phyloP scores from a whole-genome alignment of 2,888 invertebrate species.

The Aspidiotus destructor region DNA sequence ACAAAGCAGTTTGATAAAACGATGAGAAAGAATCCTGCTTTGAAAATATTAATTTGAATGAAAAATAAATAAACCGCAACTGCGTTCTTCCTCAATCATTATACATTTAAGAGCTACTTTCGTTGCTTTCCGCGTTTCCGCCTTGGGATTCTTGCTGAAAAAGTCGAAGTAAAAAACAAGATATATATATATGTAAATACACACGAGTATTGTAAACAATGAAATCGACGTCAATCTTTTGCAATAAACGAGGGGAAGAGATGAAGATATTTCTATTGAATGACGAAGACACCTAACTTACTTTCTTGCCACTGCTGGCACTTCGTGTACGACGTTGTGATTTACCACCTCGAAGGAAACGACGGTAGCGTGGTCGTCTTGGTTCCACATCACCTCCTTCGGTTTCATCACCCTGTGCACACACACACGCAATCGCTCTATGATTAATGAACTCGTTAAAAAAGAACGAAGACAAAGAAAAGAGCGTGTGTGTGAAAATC shows the following conservation, averaged over 20 bases:
- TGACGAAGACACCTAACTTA: background rate
- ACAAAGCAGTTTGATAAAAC: conserved; percentile 28
- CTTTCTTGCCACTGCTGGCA: conserved; percentile 25
- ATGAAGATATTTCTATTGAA: too few species aligned
- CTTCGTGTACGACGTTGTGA: conserved; percentile 27
- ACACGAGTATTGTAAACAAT: background rate
- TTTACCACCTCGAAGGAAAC: conserved; percentile 19
- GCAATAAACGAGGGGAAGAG: too few species aligned
- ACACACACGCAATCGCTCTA: background rate
- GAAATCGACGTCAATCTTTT: too few species aligned
- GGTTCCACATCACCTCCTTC: conserved; percentile 28
- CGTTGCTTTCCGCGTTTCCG: conserved; percentile 32
- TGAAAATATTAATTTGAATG: conserved; percentile 14
- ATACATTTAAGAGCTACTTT: conserved; percentile 31
- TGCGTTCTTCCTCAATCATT: conserved; percentile 9
- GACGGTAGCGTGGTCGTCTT: conserved; percentile 27
- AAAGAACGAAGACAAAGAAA: too few species aligned
- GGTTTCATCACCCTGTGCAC: conserved; percentile 12
- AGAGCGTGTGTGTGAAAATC: too few species aligned
- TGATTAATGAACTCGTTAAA: too few species aligned
- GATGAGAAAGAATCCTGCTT: conserved; percentile 26
- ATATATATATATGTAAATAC: background rate
- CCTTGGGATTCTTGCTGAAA: conserved; percentile 27
- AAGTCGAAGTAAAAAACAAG: conserved; percentile 8
- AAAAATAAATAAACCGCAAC: conserved; percentile 26